Evolutionary conservation across 2,888 invertebrate species (phyloP).

Genomic region (Tinea pellionella): DNA sequence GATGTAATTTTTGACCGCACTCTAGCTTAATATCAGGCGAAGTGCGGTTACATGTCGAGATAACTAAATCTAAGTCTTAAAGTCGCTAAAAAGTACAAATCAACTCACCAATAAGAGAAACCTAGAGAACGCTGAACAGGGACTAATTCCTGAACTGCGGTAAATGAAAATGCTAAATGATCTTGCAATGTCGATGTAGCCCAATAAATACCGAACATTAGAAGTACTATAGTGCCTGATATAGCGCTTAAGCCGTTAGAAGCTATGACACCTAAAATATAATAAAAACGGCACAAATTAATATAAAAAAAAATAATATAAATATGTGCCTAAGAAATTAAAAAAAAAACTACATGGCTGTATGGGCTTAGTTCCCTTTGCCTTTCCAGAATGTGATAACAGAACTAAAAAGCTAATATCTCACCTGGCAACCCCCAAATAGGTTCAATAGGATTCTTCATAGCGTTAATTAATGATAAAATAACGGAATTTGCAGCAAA

Average conservation of each 20-base stretch:
- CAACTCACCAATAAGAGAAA: constrained; percentile 53
- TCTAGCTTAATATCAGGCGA: too few species aligned
- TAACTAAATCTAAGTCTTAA: too few species aligned
- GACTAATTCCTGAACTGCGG: constrained; percentile 33
- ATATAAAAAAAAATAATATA: too few species aligned
- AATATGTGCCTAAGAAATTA: too few species aligned
- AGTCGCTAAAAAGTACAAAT: too few species aligned
- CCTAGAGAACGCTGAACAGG: constrained; percentile 33
- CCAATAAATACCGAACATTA: constrained; percentile 56
- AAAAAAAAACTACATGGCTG: neutral
- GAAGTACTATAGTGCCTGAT: constrained; percentile 31
- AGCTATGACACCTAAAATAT: constrained; percentile 50
- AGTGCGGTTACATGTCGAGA: too few species aligned
- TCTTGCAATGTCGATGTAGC: constrained; percentile 34
- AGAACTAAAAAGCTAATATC: too few species aligned
- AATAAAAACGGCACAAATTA: neutral
- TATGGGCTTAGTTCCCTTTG: too few species aligned
- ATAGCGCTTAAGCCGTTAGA: constrained; percentile 34
- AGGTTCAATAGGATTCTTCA: constrained; percentile 56
- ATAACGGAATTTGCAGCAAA: constrained; percentile 32
- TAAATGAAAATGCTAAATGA: constrained; percentile 47
- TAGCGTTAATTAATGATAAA: constrained; percentile 52
- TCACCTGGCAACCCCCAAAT: constrained; percentile 52
- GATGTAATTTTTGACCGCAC: too few species aligned
- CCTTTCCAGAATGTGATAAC: too few species aligned